Conservation (phyloP, 2,113 vertebrate species). For the Chrysochloris asiatica region DNA sequence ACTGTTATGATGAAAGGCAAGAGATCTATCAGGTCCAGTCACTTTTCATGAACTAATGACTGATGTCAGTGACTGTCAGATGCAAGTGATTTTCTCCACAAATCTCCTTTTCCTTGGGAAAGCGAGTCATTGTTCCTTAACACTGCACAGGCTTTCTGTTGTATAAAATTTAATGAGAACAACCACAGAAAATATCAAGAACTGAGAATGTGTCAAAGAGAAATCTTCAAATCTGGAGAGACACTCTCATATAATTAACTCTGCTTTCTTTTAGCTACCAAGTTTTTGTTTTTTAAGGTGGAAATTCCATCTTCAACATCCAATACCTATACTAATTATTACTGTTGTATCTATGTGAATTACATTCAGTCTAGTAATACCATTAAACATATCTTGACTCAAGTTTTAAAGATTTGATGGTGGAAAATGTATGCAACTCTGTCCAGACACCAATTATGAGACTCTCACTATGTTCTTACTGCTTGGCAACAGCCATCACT, state of each 20-base stretch:
- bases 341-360: not conserved
- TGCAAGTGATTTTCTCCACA: constrained; percentile 81
- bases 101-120: constrained; percentile 81
- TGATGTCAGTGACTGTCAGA: constrained; percentile 83
- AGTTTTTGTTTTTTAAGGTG: not conserved
- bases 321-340: not conserved
- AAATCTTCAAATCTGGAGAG: constrained; percentile 71
- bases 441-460: not conserved
- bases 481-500: not conserved
- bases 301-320: not conserved
- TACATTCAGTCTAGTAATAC: not conserved
- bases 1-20: constrained; percentile 78
- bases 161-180: constrained; percentile 80
- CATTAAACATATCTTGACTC: not conserved
- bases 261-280: not conserved
- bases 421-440: not conserved
- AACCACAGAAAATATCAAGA: constrained; percentile 75
- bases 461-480: not conserved
- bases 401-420: not conserved
- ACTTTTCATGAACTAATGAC: constrained; percentile 82
- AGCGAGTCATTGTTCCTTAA: constrained; percentile 81
- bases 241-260: constrained; percentile 74
- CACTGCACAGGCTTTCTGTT: constrained; percentile 64
- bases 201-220: constrained; percentile 70
- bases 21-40: constrained; percentile 79